Conservation (phyloP, 2,888 invertebrate species). For the Prosopocoilus inquinatus region DNA sequence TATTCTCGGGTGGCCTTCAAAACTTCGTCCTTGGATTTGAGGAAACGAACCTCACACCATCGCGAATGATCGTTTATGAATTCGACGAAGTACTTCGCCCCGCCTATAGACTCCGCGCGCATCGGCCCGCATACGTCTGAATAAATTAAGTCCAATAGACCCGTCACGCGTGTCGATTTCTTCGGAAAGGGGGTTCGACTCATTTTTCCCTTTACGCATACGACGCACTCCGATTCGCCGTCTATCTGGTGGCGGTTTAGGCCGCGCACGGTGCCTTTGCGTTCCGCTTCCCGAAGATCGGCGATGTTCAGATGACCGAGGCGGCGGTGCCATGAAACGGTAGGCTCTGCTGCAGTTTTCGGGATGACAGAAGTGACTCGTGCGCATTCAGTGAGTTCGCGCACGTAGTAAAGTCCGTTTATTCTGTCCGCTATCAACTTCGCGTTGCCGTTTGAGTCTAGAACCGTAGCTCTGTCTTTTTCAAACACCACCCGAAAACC, state of each 20-base stretch:
- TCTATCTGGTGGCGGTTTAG: neutral
- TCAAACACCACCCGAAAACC: conserved; percentile 2
- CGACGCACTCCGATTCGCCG: neutral
- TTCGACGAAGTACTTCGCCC: conserved; percentile 27
- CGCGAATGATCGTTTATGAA: conserved; percentile 32
- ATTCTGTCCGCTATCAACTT: conserved; percentile 1
- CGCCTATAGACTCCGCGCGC: conserved; percentile 12
- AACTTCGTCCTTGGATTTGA: conserved; percentile 29
- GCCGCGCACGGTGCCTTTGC: neutral
- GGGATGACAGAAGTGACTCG: too few relatives aligned
- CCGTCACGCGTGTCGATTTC: conserved; percentile 7
- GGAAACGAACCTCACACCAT: conserved; percentile 27
- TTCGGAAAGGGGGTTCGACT: conserved; percentile 13
- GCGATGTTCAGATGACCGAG: too few relatives aligned
- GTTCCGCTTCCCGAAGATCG: too few relatives aligned
- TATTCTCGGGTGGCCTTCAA: conserved; percentile 22
- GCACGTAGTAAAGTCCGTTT: neutral
- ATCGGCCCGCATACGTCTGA: conserved; percentile 29
- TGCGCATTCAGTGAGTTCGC: neutral
- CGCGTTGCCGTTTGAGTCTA: neutral
- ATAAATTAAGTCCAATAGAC: conserved; percentile 28
- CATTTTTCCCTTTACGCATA: conserved; percentile 10
- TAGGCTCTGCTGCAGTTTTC: too few relatives aligned
- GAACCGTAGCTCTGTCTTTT: neutral
- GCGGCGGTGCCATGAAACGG: too few relatives aligned